Percentiles rank a stretch among this genome's conserved stretches.
phyloP scores from a whole-genome alignment of 37 sponge, comb jelly and placozoan species.

The Beroe ovata region DNA sequence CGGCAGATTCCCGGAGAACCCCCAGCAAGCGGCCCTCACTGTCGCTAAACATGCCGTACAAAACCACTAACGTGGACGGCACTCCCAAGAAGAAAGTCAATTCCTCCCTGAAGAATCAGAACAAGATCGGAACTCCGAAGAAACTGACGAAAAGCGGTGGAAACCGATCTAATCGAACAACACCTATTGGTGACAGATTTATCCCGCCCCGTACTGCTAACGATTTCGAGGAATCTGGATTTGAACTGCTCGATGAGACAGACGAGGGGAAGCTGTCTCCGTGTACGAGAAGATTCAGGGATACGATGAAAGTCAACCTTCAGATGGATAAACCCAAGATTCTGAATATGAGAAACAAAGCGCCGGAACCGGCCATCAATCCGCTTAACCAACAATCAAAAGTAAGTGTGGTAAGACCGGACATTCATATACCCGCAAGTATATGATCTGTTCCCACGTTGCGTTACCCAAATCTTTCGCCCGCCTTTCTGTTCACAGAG shows the following conservation, averaged over 20 bases:
- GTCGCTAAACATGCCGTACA: slow-evolving; percentile 66
- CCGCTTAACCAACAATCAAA: slow-evolving; percentile 30
- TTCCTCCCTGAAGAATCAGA: slow-evolving; percentile 34
- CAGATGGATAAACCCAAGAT: slow-evolving; percentile 56
- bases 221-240: slow-evolving; percentile 24
- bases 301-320: slow-evolving; percentile 34
- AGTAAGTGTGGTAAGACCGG: background rate
- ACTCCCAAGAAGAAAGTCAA: slow-evolving; percentile 54
- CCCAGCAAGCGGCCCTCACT: slow-evolving; percentile 37
- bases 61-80: slow-evolving; percentile 39
- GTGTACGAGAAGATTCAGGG: slow-evolving; percentile 12
- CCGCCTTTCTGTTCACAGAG: too few relatives aligned
- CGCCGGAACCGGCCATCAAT: slow-evolving; percentile 7
- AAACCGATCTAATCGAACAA: background rate
- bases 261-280: slow-evolving; percentile 9
- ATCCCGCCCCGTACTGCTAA: slow-evolving; percentile 34
- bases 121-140: slow-evolving; percentile 54
- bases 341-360: slow-evolving; percentile 53
- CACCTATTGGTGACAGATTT: slow-evolving; percentile 36
- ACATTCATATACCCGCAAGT: too few relatives aligned
- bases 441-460: too few relatives aligned
- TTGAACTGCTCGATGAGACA: slow-evolving; percentile 28
- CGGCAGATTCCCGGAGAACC: slow-evolving; percentile 20
- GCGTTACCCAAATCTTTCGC: too few relatives aligned
- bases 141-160: slow-evolving; percentile 19